Base-by-base conservation (phyloP, 2,888 invertebrate species). In the Geotrupes spiniger region DNA sequence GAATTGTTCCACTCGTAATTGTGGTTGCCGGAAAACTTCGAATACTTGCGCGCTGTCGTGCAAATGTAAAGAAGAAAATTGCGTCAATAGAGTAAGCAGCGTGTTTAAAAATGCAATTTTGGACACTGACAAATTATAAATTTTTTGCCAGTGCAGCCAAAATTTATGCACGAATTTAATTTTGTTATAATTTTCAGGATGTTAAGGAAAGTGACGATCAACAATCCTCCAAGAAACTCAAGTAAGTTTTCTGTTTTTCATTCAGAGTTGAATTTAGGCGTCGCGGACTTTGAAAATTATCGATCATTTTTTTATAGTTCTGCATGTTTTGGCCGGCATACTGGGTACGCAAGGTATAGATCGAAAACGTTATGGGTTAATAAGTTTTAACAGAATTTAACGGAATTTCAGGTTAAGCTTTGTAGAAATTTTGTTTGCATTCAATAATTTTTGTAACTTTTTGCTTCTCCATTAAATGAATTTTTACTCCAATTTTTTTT, bases 21-120 rank as follows among this genome's bases (percentile, higher is more conserved):
- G 85, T 66, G 76, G 79, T 11, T 85, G 85, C 54, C 74, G 78
- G 3, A 83, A 81, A 69, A 62, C 74, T 1, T 71, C 68, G 2
- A 57, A 59, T 27, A 62, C 64, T 1, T 84, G 84, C 59, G 63
- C 71, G 0, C 12, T 14, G 16, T 61, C 73, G 1, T 85, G 85
- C 59, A 76, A 78, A 39, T 85, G 85, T 51, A 73, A 73, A 57
- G 57, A 66, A 0, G 70, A 66, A 5, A 59, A 68, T 0, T 84
- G 78, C 52, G 49, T 63, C 29, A 77, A 76, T 53, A 33, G 39
- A 11, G 54, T n/a, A 26, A 31, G 1, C 11, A 11, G 25, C 47
- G 41, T 15, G 41, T 27, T 12, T n/a, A 36, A 16, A 40, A 40
- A 40, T 27, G 10, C 12, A 9, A 11, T 40, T 1, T 9, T 6